Conservation (phyloP, 2,797 vertebrate species). For the Anguilla megastoma region DNA sequence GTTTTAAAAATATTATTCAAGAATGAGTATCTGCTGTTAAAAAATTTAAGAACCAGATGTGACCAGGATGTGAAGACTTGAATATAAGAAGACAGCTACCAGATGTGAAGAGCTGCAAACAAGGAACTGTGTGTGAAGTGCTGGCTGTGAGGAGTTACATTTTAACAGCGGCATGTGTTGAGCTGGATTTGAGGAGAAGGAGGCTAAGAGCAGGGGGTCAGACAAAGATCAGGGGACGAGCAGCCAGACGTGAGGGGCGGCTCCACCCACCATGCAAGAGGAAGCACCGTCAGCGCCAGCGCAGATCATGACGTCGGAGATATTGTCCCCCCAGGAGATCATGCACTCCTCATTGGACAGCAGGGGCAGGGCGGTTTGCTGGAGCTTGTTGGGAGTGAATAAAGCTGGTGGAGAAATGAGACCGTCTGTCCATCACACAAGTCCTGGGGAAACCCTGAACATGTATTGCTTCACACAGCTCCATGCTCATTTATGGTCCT, state of each 20-base stretch:
- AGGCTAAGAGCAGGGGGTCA: neutral
- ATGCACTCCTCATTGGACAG: slow-evolving; percentile 75
- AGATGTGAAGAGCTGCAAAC: neutral
- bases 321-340: slow-evolving; percentile 73
- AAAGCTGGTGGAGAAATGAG: slow-evolving; percentile 55
- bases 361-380: slow-evolving; percentile 79
- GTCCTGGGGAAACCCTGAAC: neutral
- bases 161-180: neutral
- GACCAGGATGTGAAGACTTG: neutral
- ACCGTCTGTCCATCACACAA: neutral
- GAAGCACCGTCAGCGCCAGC: slow-evolving; percentile 77
- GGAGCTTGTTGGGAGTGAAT: slow-evolving; percentile 70
- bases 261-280: slow-evolving; percentile 77
- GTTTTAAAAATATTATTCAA: neutral
- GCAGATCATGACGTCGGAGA: slow-evolving; percentile 75
- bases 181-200: neutral
- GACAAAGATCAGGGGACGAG: neutral
- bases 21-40: slow-evolving; percentile 1
- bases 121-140: neutral
- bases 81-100: no score
- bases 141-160: neutral
- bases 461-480: neutral
- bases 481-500: neutral
- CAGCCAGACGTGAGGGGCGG: neutral
- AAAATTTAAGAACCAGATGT: neutral